Evolutionary conservation across 2,888 invertebrate species (phyloP).

Genomic region (Coecobrya sp.): DNA sequence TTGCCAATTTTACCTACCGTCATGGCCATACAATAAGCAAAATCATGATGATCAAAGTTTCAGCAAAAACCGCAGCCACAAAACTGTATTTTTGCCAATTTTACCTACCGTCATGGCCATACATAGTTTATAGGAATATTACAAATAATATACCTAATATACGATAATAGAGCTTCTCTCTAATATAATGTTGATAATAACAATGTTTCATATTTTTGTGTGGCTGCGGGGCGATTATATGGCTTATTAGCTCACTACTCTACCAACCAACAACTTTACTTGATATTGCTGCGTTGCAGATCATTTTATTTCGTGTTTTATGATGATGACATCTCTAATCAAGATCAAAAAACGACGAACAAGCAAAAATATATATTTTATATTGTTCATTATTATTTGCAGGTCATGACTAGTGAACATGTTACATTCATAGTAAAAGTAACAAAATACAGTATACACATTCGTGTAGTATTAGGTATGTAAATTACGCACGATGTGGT

Average conservation of each 20-base stretch:
- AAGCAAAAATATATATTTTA: conserved; percentile 24
- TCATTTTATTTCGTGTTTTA: conserved; percentile 60
- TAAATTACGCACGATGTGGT: conserved; percentile 72
- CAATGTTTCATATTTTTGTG: conserved; percentile 39
- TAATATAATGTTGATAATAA: conserved; percentile 17
- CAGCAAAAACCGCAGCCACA: conserved; percentile 45
- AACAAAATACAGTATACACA: not conserved
- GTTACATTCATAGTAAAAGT: not conserved
- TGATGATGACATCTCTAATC: conserved; percentile 75
- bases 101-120: not conserved
- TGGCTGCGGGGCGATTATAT: conserved; percentile 31
- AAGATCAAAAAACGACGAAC: conserved; percentile 63
- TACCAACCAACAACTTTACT: conserved; percentile 2
- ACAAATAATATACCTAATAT: not conserved
- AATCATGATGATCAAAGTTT: conserved; percentile 2
- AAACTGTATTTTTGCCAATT: conserved; percentile 47
- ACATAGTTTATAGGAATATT: not conserved
- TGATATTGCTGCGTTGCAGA: not conserved
- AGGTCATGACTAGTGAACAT: conserved; percentile 27
- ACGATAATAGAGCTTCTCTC: not conserved
- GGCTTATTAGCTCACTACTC: conserved; percentile 33
- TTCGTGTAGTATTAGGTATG: conserved; percentile 27
- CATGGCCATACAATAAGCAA: not conserved
- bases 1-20: not conserved
- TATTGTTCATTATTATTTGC: conserved; percentile 42